Conservation (phyloP, 2,797 vertebrate genomes). For the Babyrousa celebensis region DNA sequence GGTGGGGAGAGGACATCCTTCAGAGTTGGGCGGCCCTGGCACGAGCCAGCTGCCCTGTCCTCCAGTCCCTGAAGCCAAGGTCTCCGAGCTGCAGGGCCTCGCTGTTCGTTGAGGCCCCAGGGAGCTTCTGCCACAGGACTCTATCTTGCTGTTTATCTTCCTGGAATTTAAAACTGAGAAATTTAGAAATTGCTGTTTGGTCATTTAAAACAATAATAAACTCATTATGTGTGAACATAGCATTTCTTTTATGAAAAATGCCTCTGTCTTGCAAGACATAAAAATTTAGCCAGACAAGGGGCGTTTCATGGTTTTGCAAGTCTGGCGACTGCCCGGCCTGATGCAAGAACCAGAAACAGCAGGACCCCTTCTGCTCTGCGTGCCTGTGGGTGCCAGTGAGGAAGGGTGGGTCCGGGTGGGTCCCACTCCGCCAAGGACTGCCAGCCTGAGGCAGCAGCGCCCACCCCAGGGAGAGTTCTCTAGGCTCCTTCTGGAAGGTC, state of each 20-base stretch:
- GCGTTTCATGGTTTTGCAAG: not conserved
- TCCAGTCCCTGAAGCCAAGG: no score
- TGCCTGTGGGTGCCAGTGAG: not conserved
- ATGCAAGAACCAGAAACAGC: not conserved
- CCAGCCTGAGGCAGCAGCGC: not conserved
- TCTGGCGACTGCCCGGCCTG: not conserved
- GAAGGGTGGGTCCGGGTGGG: no score
- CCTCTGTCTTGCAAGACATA: not conserved
- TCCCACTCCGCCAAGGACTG: not conserved
- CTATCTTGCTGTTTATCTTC: not conserved
- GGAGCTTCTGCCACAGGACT: no score
- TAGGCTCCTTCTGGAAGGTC: not conserved
- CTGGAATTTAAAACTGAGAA: not conserved
- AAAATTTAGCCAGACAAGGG: not conserved
- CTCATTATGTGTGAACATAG: not conserved
- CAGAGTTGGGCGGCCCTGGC: not conserved
- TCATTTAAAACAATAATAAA: not conserved
- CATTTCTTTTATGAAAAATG: not conserved
- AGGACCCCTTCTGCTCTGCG: rapidly evolving
- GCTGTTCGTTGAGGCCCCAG: not conserved
- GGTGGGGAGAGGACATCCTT: not conserved
- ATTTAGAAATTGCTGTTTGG: not conserved
- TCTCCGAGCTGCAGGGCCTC: not conserved
- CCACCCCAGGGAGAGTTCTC: not conserved
- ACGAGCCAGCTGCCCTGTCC: rapidly evolving